Evolutionary conservation across 2,888 invertebrate species (phyloP).

Genomic region (Mythimna loreyi): DNA sequence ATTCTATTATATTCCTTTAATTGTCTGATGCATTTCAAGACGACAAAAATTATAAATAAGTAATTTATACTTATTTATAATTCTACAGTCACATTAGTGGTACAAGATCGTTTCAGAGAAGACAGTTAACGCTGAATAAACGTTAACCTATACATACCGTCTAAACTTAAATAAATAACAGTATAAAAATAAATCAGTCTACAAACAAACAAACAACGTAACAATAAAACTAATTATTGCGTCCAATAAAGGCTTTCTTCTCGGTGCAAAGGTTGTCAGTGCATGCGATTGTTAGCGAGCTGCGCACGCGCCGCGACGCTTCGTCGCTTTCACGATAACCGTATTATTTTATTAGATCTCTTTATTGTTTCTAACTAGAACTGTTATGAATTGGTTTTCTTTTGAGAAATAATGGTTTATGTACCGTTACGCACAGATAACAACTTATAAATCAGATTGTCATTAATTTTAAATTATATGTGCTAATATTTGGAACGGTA

Average conservation of each 20-base stretch:
- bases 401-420: conserved; percentile 25
- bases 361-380: conserved; percentile 52
- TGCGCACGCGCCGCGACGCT: conserved; percentile 60
- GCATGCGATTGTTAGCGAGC: conserved; percentile 52
- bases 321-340: conserved; percentile 54
- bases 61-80: too few relatives aligned
- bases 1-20: too few relatives aligned
- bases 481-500: conserved; percentile 9
- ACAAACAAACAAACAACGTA: conserved; percentile 45
- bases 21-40: too few relatives aligned
- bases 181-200: conserved; percentile 20
- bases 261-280: conserved; percentile 65
- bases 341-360: conserved; percentile 60
- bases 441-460: conserved; percentile 10
- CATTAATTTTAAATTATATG: conserved; percentile 18
- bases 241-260: conserved; percentile 56
- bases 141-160: too few relatives aligned
- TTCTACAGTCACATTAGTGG: too few relatives aligned
- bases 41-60: too few relatives aligned
- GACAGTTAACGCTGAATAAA: not conserved
- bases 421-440: conserved; percentile 18
- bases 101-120: not conserved
- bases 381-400: conserved; percentile 46
- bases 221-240: conserved; percentile 60
- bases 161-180: conserved; percentile 17